A percentile compares a stretch with the other conserved stretches of the same genome.
Evolutionary conservation across 2,113 vertebrate genomes (phyloP).

Genomic region (Leptobrachium ailaonicum): DNA sequence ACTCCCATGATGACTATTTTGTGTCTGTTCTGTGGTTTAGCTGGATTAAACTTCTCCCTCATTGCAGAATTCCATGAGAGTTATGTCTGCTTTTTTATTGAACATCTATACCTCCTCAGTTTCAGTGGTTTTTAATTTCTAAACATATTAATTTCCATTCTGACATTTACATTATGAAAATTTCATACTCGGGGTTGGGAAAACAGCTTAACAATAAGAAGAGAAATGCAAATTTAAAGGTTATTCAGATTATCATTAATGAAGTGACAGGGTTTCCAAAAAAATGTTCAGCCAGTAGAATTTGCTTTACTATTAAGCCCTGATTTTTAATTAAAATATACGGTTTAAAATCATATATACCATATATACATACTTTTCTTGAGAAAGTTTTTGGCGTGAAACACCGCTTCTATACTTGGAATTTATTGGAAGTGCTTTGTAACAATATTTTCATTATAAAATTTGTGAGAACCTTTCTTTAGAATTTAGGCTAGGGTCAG

Average conservation of each 20-base stretch:
- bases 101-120: slow-evolving; percentile 38
- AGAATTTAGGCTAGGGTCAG: too few species aligned
- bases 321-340: slow-evolving; percentile 26
- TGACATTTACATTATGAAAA: slow-evolving; percentile 65
- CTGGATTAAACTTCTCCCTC: slow-evolving; percentile 16
- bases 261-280: slow-evolving; percentile 52
- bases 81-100: slow-evolving; percentile 36
- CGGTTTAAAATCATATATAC: slow-evolving; percentile 5
- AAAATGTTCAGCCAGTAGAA: slow-evolving; percentile 28
- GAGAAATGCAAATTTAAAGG: slow-evolving; percentile 60
- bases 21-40: not conserved
- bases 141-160: slow-evolving; percentile 59
- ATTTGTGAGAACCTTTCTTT: too few species aligned
- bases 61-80: slow-evolving; percentile 16
- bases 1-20: not conserved
- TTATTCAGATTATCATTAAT: slow-evolving; percentile 60
- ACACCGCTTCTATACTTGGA: too few species aligned
- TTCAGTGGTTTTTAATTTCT: slow-evolving; percentile 55
- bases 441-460: too few species aligned
- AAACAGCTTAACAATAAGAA: slow-evolving; percentile 61
- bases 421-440: too few species aligned
- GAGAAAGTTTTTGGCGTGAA: too few species aligned
- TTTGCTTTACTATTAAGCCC: slow-evolving; percentile 19
- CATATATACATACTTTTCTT: too few species aligned
- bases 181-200: slow-evolving; percentile 62